Conservation (phyloP, 2,888 invertebrate species). For the Gisinianus flammeolus region DNA sequence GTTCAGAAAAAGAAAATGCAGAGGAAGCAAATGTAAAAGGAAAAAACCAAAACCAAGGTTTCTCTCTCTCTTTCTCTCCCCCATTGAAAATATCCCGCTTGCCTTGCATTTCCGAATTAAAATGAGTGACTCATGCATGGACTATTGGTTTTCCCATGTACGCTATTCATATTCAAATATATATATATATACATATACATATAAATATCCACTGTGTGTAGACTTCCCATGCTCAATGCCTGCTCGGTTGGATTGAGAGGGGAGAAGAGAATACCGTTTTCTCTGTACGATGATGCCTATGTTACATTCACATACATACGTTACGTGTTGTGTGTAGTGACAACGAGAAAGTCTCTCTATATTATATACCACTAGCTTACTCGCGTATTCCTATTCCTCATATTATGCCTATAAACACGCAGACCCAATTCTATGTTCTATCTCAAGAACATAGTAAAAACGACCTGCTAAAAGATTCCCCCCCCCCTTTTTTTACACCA, state of each 20-base stretch:
- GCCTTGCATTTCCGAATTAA: conserved; percentile 33
- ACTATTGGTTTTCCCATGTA: conserved; percentile 1
- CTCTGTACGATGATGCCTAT: neutral
- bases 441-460: neutral
- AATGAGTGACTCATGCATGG: conserved; percentile 36
- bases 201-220: neutral
- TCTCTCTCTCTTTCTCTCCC: conserved; percentile 11
- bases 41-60: neutral
- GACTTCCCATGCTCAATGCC: neutral
- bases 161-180: neutral
- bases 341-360: no score
- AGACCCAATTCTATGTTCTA: neutral
- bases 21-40: neutral
- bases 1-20: neutral
- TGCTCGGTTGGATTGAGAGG: no score
- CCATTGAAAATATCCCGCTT: neutral
- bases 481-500: no score
- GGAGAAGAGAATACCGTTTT: no score
- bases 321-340: no score
- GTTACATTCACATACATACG: neutral
- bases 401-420: neutral
- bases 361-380: no score
- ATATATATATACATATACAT: neutral
- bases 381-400: neutral
- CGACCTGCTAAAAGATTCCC: neutral